phyloP scores from a whole-genome alignment of 2,888 invertebrate genomes.

The Pammene aurita region DNA sequence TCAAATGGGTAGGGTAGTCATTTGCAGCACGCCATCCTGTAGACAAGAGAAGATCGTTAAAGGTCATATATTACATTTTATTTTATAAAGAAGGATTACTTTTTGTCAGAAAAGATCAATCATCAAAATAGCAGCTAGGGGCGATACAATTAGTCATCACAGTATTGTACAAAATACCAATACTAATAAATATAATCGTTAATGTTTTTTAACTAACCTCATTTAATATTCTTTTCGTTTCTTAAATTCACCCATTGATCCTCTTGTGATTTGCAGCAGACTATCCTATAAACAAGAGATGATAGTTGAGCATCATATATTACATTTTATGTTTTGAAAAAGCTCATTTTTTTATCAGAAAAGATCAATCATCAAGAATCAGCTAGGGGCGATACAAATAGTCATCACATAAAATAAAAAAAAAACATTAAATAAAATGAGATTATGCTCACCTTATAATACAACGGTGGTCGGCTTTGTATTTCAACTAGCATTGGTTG shows the following conservation, averaged over 20 bases:
- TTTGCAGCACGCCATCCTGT: not conserved
- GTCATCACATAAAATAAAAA: conserved; percentile 19
- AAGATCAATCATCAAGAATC: conserved; percentile 50
- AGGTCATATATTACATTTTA: not conserved
- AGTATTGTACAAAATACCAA: no score
- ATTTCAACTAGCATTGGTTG: no score
- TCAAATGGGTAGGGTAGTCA: no score
- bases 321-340: no score
- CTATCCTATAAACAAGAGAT: not conserved
- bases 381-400: conserved; percentile 53
- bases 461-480: no score
- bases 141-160: conserved; percentile 56
- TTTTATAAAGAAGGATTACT: no score
- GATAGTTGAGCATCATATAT: not conserved
- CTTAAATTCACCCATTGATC: no score
- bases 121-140: conserved; percentile 60
- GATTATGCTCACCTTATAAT: not conserved
- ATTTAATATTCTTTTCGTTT: not conserved
- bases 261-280: no score
- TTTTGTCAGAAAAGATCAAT: conserved; percentile 57
- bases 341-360: conserved; percentile 44
- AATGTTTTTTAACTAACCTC: no score
- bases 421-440: not conserved
- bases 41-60: not conserved
- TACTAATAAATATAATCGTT: no score